Base-by-base conservation (phyloP, 1,140 invertebrate genomes). In the Plodia interpunctella region DNA sequence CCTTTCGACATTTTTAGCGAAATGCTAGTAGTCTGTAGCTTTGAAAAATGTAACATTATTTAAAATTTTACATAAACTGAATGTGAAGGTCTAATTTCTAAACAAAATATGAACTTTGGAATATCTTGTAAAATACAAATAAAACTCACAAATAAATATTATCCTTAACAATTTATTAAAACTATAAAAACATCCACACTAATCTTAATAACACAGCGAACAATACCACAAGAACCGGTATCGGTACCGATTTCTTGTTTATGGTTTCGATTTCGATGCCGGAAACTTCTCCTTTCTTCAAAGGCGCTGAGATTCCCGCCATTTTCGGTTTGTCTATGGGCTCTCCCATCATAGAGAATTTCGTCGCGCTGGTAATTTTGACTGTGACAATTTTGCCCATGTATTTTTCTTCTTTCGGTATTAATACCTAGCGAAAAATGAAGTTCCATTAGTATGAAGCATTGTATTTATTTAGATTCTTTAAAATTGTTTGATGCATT, bases 361-460 rank as follows among this genome's bases (percentile, higher is more conserved):
- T 98, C 0, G 92, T 94, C 0, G 94, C 92, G 52, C 92, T 91
- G 0, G 91, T 90, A 19, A 98, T 96, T 74, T 92, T 91, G 0
- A 98, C 97, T 25, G 91, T 92, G 0, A 98, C 90, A 76, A 95
- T 92, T 81, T 96, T 96, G 0, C 98, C 98, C 91, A 98, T 92
- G 17, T 94, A 92, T 68, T 93, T 91, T 6, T 94, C 90, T 19
- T 93, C 90, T 87, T 95, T 95, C 0, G 96, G 96, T 0, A 98
- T 91, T 35, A 98, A 84, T 5, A 98, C 94, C 38, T 44, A 13
- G n/a, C 8, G 1, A 44, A 44, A 2, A 44, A 5, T 15, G 15
- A n/a, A 5, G n/a, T n/a, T 15, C 2, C 15, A 15, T 44, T 44
- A 44, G 10, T 44, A 15, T 15, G n/a, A 3, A 3, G 13, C 5